phyloP scores from a whole-genome alignment of 2,113 vertebrate genomes.

The Todiramphus chloris region DNA sequence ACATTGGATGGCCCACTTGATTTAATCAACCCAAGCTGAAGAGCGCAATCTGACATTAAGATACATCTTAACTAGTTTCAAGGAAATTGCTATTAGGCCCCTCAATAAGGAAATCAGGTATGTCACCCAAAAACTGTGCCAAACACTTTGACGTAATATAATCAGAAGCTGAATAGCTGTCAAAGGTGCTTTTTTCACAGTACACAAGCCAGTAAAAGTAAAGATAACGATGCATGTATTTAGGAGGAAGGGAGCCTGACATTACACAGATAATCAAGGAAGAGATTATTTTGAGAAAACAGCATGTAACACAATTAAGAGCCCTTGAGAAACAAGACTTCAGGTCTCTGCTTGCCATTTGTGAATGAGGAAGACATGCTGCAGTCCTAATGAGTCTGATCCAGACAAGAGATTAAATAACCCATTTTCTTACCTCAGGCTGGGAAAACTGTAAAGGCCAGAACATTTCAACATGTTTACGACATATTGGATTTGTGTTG shows the following conservation, averaged over 20 bases:
- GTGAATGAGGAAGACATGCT: constrained; percentile 8
- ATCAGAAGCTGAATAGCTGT: not conserved
- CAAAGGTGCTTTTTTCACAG: not conserved
- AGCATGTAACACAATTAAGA: not conserved
- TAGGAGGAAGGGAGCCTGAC: not conserved
- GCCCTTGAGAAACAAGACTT: constrained; percentile 13
- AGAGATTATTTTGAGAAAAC: constrained; percentile 29
- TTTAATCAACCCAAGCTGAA: not conserved
- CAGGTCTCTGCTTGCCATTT: not conserved
- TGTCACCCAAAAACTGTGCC: not conserved
- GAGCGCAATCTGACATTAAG: not conserved
- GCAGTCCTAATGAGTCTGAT: constrained; percentile 1
- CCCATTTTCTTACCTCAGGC: not conserved
- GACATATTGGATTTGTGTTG: not conserved
- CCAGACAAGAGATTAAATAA: constrained; percentile 38
- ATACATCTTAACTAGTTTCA: not conserved
- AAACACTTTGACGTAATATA: not conserved
- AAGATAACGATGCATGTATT: not conserved
- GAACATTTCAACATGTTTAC: not conserved
- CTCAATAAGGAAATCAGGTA: not conserved
- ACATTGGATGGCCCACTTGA: not conserved
- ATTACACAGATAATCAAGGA: not conserved
- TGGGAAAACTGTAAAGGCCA: constrained; percentile 16
- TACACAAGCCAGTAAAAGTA: not conserved
- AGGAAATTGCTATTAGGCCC: not conserved